Evolutionary conservation across 2,797 vertebrate genomes (phyloP), one percentile per base, ranked within the genome.

Genomic region (Lepidocolaptes lacrymiger): DNA sequence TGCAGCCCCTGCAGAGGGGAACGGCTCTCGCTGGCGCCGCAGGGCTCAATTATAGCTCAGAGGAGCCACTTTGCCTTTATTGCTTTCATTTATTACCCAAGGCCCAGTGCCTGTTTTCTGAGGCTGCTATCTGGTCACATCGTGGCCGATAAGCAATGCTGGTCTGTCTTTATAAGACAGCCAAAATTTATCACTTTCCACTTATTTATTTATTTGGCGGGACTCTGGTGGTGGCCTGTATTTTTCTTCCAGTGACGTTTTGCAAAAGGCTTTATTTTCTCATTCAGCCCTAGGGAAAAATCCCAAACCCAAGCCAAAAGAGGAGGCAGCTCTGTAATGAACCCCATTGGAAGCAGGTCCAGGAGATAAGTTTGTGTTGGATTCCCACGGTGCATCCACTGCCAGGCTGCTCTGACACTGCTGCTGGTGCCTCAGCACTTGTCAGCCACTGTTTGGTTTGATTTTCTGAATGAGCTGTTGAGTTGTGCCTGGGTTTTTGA

Each of bases 41-140:
- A 18, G 91, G 91, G 96, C 97, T 97, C 97, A 97, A 97, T 97
- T 97, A 96, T 46, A 95, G 97, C 96, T 97, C 96, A 54, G 97
- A 96, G 97, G 91, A 85, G 95, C 96, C 96, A 96, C 97, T 98
- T 88, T 74, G 96, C 93, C 95, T 97, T 98, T 97, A 98, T 97
- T 97, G 97, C 97, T 97, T 97, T 90, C 98, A 97, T 98, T 98
- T 98, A 98, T 98, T 97, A 97, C 95, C 52, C 77, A 68, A 87
- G 94, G 97, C 85, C 96, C 95, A 46, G 93, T 36, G 97, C 85
- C 98, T 97, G 96, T 97, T 97, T 97, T 97, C 93, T 85, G 95
- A 94, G 97, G 97, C 67, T 58, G 97, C 97, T 98, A 97, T 98
- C 98, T 98, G 98, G 97, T 97, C 97, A 96, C 95, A 98, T 98